Conservation (phyloP, 2,113 vertebrate species). For the Parus major region DNA sequence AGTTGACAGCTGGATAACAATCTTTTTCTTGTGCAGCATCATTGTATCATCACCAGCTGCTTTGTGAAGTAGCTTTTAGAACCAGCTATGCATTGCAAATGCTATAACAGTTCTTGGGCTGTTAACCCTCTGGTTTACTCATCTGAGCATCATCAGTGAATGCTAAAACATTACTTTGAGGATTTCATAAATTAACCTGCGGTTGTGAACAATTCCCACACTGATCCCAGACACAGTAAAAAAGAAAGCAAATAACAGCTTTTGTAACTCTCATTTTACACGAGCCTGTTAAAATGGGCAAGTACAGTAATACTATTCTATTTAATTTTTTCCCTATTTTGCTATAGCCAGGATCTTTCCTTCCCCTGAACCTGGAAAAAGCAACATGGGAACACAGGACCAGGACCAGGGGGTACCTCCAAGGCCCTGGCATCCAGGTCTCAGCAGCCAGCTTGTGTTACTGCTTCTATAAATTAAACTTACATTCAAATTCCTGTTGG, state of each 20-base stretch:
- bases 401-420: background rate
- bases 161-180: background rate
- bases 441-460: background rate
- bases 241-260: background rate
- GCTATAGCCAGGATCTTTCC: background rate
- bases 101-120: background rate
- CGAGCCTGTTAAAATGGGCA: fast-evolving
- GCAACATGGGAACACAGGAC: fast-evolving
- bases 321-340: background rate
- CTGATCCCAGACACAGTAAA: background rate
- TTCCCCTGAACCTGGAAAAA: background rate
- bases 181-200: background rate
- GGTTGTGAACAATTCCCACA: background rate
- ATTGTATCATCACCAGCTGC: constrained; percentile 26
- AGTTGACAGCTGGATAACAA: constrained; percentile 54
- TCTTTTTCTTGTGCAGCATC: background rate
- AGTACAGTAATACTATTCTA: background rate
- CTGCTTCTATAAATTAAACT: background rate
- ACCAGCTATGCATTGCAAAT: background rate
- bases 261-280: background rate
- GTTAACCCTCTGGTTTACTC: background rate
- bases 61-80: background rate
- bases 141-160: background rate
- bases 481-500: background rate
- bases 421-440: too few species aligned